Percentiles rank a stretch among this genome's conserved stretches.
Evolutionary conservation across 2,113 vertebrate genomes (phyloP).

Genomic region (Thalassoma bifasciatum): DNA sequence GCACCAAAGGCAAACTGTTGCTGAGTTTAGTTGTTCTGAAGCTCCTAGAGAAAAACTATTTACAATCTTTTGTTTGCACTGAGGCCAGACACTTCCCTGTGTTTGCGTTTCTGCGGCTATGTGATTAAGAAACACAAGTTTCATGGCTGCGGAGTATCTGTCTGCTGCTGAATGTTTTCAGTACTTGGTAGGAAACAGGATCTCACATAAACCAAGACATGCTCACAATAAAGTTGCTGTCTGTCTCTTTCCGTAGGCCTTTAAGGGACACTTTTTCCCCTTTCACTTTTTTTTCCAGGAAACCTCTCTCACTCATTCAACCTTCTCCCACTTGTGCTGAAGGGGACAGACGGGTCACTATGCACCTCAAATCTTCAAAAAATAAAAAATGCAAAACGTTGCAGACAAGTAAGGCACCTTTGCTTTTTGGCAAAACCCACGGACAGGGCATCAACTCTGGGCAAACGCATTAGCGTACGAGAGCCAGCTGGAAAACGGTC

Average conservation of each 20-base stretch:
- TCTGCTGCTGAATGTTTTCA: conserved; percentile 19
- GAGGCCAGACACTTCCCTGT: conserved; percentile 23
- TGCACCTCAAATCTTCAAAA: conserved; percentile 16
- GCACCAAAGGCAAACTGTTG: conserved; percentile 6
- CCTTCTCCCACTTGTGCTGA: neutral
- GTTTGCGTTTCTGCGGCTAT: conserved; percentile 45
- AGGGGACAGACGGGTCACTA: conserved; percentile 44
- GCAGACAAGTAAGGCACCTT: conserved; percentile 42
- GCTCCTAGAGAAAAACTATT: conserved; percentile 26
- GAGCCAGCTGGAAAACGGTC: conserved; percentile 48
- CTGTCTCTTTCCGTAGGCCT: conserved; percentile 14
- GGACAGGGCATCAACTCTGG: conserved; percentile 32
- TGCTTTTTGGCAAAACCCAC: conserved; percentile 39
- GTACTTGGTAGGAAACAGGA: conserved; percentile 32
- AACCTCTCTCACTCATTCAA: conserved; percentile 21
- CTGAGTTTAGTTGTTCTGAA: conserved; percentile 15
- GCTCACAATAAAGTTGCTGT: conserved; percentile 32
- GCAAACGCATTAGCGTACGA: conserved; percentile 56
- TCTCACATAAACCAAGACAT: conserved; percentile 26
- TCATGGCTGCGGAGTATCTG: conserved; percentile 20
- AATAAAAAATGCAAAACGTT: conserved; percentile 12
- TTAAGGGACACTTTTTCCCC: neutral
- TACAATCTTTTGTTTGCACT: conserved; percentile 30
- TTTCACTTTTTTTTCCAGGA: conserved; percentile 1
- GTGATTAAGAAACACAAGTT: conserved; percentile 33